phyloP scores from a whole-genome alignment of 2,113 vertebrate species.

The Oxyruncus cristatus region DNA sequence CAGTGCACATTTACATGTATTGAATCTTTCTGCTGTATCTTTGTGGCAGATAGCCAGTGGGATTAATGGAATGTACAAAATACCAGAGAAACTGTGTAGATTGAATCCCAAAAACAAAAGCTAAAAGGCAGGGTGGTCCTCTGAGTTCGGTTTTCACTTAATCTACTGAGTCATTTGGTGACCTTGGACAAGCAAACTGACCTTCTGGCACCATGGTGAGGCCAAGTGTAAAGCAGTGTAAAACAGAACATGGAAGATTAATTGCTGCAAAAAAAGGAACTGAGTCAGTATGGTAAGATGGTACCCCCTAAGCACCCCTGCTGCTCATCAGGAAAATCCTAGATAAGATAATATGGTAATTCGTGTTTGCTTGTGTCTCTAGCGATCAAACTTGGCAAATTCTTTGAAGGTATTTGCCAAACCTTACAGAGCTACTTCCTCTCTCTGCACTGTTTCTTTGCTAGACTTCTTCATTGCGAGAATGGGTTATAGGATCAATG shows the following conservation, averaged over 20 bases:
- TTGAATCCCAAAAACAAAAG: not conserved
- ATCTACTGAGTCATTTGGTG: slow-evolving; percentile 15
- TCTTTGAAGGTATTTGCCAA: slow-evolving; percentile 52
- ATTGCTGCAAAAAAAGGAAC: not conserved
- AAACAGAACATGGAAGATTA: not conserved
- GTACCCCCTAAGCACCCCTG: not conserved
- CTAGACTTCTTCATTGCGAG: not conserved
- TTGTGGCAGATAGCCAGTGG: not conserved
- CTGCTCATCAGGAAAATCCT: not conserved
- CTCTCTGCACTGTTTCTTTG: not conserved
- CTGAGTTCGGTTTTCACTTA: slow-evolving; percentile 9
- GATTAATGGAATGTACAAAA: not conserved
- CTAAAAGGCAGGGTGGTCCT: not conserved
- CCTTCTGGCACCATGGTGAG: not conserved
- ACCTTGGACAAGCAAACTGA: slow-evolving; percentile 14
- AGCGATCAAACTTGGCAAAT: slow-evolving; percentile 2
- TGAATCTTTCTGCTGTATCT: not conserved
- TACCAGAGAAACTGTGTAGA: not conserved
- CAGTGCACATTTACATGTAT: not conserved
- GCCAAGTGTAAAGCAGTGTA: not conserved
- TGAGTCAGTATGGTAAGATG: not conserved
- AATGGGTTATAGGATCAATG: not conserved
- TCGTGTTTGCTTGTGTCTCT: not conserved
- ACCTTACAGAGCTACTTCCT: slow-evolving; percentile 4
- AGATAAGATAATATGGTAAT: not conserved